Conservation (phyloP, 2,888 invertebrate genomes). For the Pristionchus arcanus region DNA sequence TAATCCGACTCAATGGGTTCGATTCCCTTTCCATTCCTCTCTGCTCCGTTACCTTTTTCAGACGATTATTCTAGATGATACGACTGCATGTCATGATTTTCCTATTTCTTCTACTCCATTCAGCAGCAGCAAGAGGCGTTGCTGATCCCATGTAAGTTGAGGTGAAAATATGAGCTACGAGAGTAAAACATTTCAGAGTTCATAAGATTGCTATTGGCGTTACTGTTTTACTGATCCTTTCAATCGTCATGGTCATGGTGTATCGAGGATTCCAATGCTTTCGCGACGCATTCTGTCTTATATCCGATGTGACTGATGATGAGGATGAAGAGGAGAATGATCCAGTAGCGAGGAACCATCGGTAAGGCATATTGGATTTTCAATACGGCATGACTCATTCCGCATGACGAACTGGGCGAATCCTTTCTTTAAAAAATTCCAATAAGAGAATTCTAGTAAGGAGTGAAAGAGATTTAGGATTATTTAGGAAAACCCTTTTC, state of each 20-base stretch:
- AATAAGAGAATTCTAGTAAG: no score
- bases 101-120: background rate
- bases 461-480: no score
- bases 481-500: no score
- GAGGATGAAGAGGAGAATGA: background rate
- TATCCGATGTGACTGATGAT: background rate
- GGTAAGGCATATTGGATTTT: background rate
- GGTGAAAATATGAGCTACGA: background rate
- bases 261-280: background rate
- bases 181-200: background rate
- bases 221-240: background rate
- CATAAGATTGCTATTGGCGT: no score
- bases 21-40: background rate
- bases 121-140: background rate
- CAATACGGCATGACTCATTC: no score
- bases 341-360: background rate
- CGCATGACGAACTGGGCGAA: no score
- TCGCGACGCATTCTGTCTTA: background rate
- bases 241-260: background rate
- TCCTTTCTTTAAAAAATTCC: no score
- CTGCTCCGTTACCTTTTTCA: background rate
- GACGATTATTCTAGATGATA: background rate
- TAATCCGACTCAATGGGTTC: background rate
- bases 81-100: background rate
- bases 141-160: background rate